Evolutionary conservation across 2,113 vertebrate species (phyloP), one percentile per base, ranked within the genome.

Genomic region (Silurus asotus): DNA sequence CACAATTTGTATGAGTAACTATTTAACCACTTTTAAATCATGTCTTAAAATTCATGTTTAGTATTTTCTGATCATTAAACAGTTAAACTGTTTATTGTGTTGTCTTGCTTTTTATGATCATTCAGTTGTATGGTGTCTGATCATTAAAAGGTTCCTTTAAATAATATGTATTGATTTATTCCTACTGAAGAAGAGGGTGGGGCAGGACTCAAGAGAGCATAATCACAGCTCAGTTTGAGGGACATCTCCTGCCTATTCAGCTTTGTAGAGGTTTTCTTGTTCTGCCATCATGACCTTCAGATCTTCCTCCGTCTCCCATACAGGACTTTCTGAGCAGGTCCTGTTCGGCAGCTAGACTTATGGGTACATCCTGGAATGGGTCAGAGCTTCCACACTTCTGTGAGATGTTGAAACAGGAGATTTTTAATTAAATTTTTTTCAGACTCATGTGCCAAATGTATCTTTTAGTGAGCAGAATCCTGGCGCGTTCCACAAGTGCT

Each of bases 261-360:
- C 20, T 3, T 23, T 13, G 28, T 4, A 55, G 1, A 28, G 0
- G 0, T 64, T 74, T 3, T 28, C 1, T 0, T 17, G 25, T 15
- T 67, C 0, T 4, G 87, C 10, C 64, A 91, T 80, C 84, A 93
- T 91, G 58, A 87, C 87, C 6, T 92, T 91, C 89, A 93, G 87
- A 70, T 94, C 90, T 0, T 49, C 61, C 58, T 92, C 85, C 0
- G 6, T 19, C 0, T 13, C 0, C 13, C 8, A 8, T 45, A 85
- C 81, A 0, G 92, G 92, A 84, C 88, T 93, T 2, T 51, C 8
- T 23, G 88, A 10, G 15, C 20, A 0, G 13, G 87, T 53, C 92
- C 91, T 90, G 84, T 6, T 85, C 76, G 0, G 65, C 67, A 53
- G 90, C 90, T 0, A 91, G 93, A 78, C 92, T 93, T 92, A 90